A percentile compares a stretch with the other conserved stretches of the same genome.
These are phyloP conservation scores for Argynnis bischoffii DNA, from an alignment of 2,888 invertebrate species.

Conservation along the genomic window DNA sequence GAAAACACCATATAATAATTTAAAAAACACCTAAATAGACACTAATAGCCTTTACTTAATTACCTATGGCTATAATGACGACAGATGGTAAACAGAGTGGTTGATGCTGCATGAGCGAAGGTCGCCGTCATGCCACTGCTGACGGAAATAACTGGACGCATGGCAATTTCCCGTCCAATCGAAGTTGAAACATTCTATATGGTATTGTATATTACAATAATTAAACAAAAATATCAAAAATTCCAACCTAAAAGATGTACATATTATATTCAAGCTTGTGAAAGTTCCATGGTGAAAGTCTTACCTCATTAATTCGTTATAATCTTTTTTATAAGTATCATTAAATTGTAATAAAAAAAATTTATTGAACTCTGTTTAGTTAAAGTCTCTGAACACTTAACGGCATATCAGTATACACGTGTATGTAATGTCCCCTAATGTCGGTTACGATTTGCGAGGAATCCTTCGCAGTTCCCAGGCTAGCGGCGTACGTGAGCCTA, in stretches of 20 bases:
- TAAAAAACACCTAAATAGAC: neutral
- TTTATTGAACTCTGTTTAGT: too few species aligned
- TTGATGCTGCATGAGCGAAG: constrained; percentile 58
- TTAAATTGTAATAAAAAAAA: neutral
- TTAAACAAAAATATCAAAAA: too few species aligned
- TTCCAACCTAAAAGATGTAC: too few species aligned
- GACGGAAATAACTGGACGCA: constrained; percentile 72
- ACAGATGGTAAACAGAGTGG: constrained; percentile 16
- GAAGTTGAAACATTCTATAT: constrained; percentile 16
- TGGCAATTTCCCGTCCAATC: constrained; percentile 65
- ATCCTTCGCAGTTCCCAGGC: constrained; percentile 39
- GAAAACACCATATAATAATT: too few species aligned
- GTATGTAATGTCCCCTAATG: constrained; percentile 24
- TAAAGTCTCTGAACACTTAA: constrained; percentile 8
- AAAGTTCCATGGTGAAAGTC: too few species aligned
- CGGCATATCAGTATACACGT: constrained; percentile 13
- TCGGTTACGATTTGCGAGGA: constrained; percentile 52
- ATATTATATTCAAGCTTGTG: too few species aligned
- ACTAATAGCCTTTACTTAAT: neutral
- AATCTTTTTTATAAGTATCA: neutral
- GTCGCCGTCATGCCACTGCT: constrained; percentile 55
- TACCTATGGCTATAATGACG: neutral
- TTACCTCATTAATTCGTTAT: too few species aligned
- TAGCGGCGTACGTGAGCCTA: constrained; percentile 61
- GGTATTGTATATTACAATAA: neutral